Conservation (phyloP, 35 echinoderm and acorn worm genomes). For the Ophioderma brevispina region DNA sequence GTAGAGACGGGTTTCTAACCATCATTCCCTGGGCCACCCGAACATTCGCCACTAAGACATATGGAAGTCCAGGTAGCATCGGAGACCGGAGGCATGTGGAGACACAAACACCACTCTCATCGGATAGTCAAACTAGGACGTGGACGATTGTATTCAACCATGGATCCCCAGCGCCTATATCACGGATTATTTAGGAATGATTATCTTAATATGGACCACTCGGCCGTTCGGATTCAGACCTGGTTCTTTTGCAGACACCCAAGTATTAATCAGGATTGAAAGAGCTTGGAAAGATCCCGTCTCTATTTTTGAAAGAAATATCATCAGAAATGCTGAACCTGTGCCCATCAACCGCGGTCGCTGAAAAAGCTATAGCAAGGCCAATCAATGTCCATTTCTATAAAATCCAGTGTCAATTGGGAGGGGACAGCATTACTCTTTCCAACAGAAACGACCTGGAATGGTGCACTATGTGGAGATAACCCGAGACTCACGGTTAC, state of each 20-base stretch:
- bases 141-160: constrained; percentile 86
- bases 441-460: constrained; percentile 64
- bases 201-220: not conserved
- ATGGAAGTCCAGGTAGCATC: constrained; percentile 84
- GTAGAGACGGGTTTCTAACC: constrained; percentile 52
- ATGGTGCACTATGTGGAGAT: constrained; percentile 93
- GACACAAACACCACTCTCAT: constrained; percentile 45
- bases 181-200: constrained; percentile 50
- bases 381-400: constrained; percentile 80
- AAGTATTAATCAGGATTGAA: constrained; percentile 15
- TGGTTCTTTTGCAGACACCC: constrained; percentile 48
- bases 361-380: constrained; percentile 80
- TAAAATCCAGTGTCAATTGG: constrained; percentile 90
- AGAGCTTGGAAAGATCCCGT: constrained; percentile 23
- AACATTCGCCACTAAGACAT: constrained; percentile 72
- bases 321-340: constrained; percentile 35
- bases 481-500: constrained; percentile 57
- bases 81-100: constrained; percentile 81
- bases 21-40: constrained; percentile 77
- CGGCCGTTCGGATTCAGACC: constrained; percentile 58
- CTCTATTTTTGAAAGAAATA: constrained; percentile 71
- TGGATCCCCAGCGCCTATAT: constrained; percentile 51
- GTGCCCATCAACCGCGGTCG: constrained; percentile 68
- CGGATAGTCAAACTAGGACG: constrained; percentile 84
- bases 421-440: constrained; percentile 57